phyloP scores from a whole-genome alignment of 1,140 invertebrate species.

The Cyclargus thomasi region DNA sequence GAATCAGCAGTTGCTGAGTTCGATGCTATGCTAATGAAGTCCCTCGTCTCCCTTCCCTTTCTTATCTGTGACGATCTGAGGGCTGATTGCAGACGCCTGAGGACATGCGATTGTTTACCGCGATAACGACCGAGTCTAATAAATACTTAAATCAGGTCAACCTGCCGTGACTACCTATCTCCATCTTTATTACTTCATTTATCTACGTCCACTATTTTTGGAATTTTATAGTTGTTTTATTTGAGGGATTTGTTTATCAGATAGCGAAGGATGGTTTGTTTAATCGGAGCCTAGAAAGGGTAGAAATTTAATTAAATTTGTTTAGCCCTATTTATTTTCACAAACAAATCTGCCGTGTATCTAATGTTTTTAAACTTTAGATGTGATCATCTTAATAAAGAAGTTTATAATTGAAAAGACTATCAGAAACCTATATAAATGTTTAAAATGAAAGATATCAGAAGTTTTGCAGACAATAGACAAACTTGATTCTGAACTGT shows the following conservation, averaged over 20 bases:
- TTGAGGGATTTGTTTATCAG: not conserved
- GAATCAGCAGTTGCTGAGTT: constrained; percentile 59
- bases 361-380: not conserved
- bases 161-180: constrained; percentile 19
- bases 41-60: constrained; percentile 28
- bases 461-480: not conserved
- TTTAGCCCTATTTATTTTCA: too few relatives aligned
- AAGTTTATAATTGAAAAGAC: not conserved
- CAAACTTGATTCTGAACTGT: not conserved
- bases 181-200: constrained; percentile 14
- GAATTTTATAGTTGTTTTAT: constrained; percentile 11
- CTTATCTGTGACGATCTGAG: constrained; percentile 61
- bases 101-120: constrained; percentile 49
- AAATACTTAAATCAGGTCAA: constrained; percentile 28
- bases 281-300: not conserved
- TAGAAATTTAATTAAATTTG: too few relatives aligned
- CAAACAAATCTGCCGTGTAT: too few relatives aligned
- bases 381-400: too few relatives aligned
- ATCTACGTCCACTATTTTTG: constrained; percentile 4
- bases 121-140: constrained; percentile 39
- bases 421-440: not conserved
- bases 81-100: constrained; percentile 52
- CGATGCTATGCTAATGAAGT: constrained; percentile 54
- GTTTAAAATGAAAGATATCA: not conserved
- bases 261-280: not conserved